Base-by-base conservation (phyloP, 2,888 invertebrate genomes). In the Cecidostiba fungosa region DNA sequence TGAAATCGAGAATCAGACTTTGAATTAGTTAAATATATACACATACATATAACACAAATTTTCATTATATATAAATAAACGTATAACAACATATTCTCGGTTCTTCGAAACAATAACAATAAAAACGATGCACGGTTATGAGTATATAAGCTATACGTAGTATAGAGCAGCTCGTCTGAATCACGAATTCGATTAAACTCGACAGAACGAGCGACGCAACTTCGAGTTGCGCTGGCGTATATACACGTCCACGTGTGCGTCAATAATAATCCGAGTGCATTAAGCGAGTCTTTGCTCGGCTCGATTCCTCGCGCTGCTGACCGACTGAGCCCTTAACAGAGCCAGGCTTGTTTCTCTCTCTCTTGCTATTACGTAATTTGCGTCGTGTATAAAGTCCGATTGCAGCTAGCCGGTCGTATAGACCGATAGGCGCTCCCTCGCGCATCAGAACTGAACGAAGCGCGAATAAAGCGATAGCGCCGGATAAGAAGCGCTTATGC, bases 401-500 rank as follows among this genome's bases (percentile, higher is more conserved):
- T 47, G 77, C 83, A 32, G 66, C 14, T 1, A 6, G 29, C 8
- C 32, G 19, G 8, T 16, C 16, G 70, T 19, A 29, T 19, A 32
- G 29, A 19, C 70, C 14, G 36, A 62, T 23, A 50, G 62, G 23
- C 62, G 62, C 23, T 62, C 12, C 26, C 23, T 62, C 50, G 50
- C 50, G 19, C 23, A 12, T n/a, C 19, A 1, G 23, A 59, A 23
- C 62, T 23, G 26, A 23, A 62, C 62, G 43, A 29, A 19, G 54
- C 54, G 14, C 29, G 80, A 32, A 59, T 16, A 19, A 39, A 54
- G 47, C 39, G 72, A 72, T 81, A 59, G 36, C 72, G 66, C 29
- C 62, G 36, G 79, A 80, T 80, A 80, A 80, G 79, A 80, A 36
- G 54, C 14, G 79, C 23, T 80, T 54, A 72, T 36, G 72, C 54